A percentile compares a stretch with the other conserved stretches of the same genome.
These are phyloP conservation scores for Chelidonichthys spinosus DNA, from an alignment of 2,797 vertebrate species.

Conservation along the genomic window DNA sequence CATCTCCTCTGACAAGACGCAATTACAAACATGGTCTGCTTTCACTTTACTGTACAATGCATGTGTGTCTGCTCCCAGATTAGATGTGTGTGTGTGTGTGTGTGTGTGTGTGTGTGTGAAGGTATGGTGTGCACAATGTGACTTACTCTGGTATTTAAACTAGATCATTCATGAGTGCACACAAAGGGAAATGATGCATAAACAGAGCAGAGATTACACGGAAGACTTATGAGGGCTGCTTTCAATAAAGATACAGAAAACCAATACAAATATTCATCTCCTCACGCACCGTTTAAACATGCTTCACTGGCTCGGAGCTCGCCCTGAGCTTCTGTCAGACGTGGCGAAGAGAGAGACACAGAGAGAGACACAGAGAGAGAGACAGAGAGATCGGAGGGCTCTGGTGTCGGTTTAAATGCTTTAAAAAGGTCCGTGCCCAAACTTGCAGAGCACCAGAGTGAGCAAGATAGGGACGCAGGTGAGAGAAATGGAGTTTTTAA, in stretches of 20 bases:
- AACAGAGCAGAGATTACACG: constrained; percentile 75
- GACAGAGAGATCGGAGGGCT: constrained; percentile 29
- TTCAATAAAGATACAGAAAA: constrained; percentile 75
- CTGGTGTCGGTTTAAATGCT: constrained; percentile 41
- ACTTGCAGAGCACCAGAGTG: constrained; percentile 55
- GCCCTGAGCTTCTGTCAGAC: constrained; percentile 41
- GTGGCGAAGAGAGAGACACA: constrained; percentile 20
- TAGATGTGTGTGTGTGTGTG: constrained; percentile 17
- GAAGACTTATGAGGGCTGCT: constrained; percentile 64
- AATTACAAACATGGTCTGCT: constrained; percentile 68
- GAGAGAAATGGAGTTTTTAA: constrained; percentile 11
- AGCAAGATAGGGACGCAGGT: constrained; percentile 5
- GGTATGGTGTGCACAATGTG: constrained; percentile 58
- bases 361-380: constrained; percentile 17
- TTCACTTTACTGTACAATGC: constrained; percentile 54
- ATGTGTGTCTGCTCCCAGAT: constrained; percentile 20
- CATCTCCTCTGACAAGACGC: constrained; percentile 64
- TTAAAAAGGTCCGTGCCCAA: constrained; percentile 51
- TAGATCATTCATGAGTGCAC: constrained; percentile 64
- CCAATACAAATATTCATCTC: constrained; percentile 73
- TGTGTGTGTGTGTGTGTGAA: constrained; percentile 12
- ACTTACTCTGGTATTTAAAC: constrained; percentile 76
- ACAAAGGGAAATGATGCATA: constrained; percentile 72
- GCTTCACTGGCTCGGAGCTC: constrained; percentile 57
- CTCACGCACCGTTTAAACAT: constrained; percentile 62